phyloP scores from a whole-genome alignment of 2,888 invertebrate species.

The Ennomos erosarius region DNA sequence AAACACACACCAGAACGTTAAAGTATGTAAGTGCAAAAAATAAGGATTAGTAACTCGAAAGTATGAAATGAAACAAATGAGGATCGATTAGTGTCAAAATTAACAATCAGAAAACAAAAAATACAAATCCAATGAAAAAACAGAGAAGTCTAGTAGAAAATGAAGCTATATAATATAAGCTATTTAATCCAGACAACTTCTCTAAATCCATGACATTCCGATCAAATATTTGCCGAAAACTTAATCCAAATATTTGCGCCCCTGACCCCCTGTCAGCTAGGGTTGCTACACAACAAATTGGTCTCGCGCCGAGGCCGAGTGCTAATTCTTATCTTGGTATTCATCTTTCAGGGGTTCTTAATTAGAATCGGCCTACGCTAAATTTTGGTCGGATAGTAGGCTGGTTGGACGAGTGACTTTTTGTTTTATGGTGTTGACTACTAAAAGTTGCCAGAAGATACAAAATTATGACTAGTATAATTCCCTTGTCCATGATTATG shows the following conservation, averaged over 20 bases:
- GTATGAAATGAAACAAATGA: no score
- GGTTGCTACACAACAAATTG: slow-evolving; percentile 45
- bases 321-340: slow-evolving; percentile 71
- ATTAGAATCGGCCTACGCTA: slow-evolving; percentile 67
- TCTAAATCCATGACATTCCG: slow-evolving; percentile 16
- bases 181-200: slow-evolving; percentile 3
- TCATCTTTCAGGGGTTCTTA: slow-evolving; percentile 75
- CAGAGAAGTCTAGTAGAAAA: no score
- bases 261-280: slow-evolving; percentile 9
- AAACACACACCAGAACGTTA: no score
- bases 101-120: no score
- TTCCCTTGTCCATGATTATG: no score
- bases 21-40: no score
- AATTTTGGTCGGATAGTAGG: slow-evolving; percentile 44
- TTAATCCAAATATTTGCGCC: slow-evolving; percentile 29
- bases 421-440: slow-evolving; percentile 9
- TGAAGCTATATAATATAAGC: neutral
- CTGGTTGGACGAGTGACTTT: slow-evolving; percentile 41
- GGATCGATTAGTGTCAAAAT: no score
- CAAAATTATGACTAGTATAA: no score
- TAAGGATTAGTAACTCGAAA: no score
- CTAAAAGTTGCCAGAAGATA: no score
- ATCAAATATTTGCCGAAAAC: slow-evolving; percentile 22
- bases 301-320: slow-evolving; percentile 45
- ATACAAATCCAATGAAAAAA: no score